These are phyloP conservation scores for Colletes gigas DNA, from an alignment of 1,140 invertebrate species.

Conservation along the genomic window DNA sequence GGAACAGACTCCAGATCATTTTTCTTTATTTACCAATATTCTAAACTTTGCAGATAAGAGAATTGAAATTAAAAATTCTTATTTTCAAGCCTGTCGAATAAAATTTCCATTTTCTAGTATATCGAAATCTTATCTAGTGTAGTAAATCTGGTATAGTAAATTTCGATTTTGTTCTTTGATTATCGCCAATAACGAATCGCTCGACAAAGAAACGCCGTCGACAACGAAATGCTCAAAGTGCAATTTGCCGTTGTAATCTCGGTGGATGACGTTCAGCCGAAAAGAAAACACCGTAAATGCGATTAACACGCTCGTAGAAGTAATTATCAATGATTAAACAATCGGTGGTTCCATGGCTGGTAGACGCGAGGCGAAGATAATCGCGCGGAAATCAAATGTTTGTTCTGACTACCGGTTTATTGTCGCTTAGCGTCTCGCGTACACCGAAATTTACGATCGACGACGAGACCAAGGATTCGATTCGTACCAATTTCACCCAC, in stretches of 20 bases:
- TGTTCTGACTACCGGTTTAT: not conserved
- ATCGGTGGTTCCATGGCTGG: conserved; percentile 31
- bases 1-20: too few relatives aligned
- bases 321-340: conserved; percentile 57
- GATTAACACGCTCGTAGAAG: not conserved
- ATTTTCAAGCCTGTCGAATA: too few relatives aligned
- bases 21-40: too few relatives aligned
- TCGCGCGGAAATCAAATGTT: conserved; percentile 53
- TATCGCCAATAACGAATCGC: not conserved
- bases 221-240: not conserved
- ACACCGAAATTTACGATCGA: conserved; percentile 43
- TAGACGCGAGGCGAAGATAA: conserved; percentile 39
- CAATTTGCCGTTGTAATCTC: conserved; percentile 24
- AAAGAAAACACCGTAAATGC: conserved; percentile 25
- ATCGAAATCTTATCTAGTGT: too few relatives aligned
- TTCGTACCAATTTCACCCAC: too few relatives aligned
- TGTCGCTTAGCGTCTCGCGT: conserved; percentile 22
- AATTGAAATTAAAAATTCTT: too few relatives aligned
- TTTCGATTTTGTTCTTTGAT: too few relatives aligned
- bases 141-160: too few relatives aligned
- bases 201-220: not conserved
- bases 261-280: not conserved
- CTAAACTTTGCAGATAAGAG: too few relatives aligned
- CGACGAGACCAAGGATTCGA: not conserved
- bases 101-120: too few relatives aligned